A percentile compares a stretch with the other conserved stretches of the same genome.
Conservation (phyloP, 2,888 invertebrate genomes). For the Poecilobothrus nobilitatus region DNA sequence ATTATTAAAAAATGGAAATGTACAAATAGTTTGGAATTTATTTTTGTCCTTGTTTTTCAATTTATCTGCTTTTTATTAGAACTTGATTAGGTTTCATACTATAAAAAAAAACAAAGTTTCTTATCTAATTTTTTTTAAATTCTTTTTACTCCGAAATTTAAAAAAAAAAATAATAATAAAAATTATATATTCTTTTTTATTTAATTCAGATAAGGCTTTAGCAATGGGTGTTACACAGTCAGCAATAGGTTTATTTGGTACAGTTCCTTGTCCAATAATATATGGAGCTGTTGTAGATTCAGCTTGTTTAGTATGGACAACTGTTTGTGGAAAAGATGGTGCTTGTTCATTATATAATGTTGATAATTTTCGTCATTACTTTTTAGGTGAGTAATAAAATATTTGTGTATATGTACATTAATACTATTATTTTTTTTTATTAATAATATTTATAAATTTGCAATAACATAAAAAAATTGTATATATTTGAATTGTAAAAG, state of each 20-base stretch:
- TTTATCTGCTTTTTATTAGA: too few relatives aligned
- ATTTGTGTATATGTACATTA: neutral
- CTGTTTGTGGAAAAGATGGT: slow-evolving; percentile 68
- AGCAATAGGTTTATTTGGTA: slow-evolving; percentile 86
- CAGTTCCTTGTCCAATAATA: slow-evolving; percentile 90
- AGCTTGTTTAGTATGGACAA: slow-evolving; percentile 80
- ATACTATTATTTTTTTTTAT: neutral
- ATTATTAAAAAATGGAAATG: too few relatives aligned
- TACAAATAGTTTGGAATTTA: too few relatives aligned
- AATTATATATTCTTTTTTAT: slow-evolving; percentile 8
- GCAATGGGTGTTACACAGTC: slow-evolving; percentile 89
- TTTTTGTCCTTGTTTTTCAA: too few relatives aligned
- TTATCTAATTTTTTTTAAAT: too few relatives aligned
- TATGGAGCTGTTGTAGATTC: slow-evolving; percentile 90
- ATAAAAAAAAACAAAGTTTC: too few relatives aligned
- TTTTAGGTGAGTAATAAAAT: slow-evolving; percentile 57
- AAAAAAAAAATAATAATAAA: neutral
- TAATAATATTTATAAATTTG: neutral
- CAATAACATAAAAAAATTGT: neutral
- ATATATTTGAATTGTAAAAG: too few relatives aligned
- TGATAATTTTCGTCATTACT: slow-evolving; percentile 72
- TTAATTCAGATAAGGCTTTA: slow-evolving; percentile 75
- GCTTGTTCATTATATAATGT: slow-evolving; percentile 85
- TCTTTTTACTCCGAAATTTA: too few relatives aligned
- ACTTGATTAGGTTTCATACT: too few relatives aligned